Percentiles rank a stretch among this genome's conserved stretches.
Conservation (phyloP, 2,113 vertebrate species). For the Neomonachus schauinslandi region DNA sequence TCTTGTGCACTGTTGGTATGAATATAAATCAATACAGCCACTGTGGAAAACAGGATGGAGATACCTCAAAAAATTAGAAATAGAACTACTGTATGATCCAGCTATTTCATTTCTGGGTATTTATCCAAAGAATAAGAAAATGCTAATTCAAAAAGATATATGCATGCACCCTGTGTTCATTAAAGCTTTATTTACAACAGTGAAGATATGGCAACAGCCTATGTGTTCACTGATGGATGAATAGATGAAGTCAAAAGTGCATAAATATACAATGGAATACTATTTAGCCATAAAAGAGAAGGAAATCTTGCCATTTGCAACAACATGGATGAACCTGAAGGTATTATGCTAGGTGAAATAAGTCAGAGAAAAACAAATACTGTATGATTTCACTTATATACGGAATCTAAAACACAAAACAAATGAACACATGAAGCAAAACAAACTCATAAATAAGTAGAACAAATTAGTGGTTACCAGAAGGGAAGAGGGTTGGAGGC, state of each 20-base stretch:
- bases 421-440: neutral
- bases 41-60: neutral
- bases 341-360: neutral
- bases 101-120: neutral
- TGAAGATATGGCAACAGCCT: neutral
- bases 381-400: neutral
- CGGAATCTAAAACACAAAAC: neutral
- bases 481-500: neutral
- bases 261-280: neutral
- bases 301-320: neutral
- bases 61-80: neutral
- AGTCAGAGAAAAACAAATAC: neutral
- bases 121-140: neutral
- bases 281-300: neutral
- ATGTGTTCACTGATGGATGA: neutral
- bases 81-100: neutral
- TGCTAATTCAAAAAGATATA: neutral
- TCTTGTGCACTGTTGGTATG: neutral
- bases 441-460: neutral
- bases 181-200: neutral
- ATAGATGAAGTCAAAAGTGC: neutral
- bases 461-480: neutral
- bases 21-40: neutral
- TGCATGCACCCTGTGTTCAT: neutral
- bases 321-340: neutral